Conservation (phyloP, 2,888 invertebrate species). For the Spisula solida region DNA sequence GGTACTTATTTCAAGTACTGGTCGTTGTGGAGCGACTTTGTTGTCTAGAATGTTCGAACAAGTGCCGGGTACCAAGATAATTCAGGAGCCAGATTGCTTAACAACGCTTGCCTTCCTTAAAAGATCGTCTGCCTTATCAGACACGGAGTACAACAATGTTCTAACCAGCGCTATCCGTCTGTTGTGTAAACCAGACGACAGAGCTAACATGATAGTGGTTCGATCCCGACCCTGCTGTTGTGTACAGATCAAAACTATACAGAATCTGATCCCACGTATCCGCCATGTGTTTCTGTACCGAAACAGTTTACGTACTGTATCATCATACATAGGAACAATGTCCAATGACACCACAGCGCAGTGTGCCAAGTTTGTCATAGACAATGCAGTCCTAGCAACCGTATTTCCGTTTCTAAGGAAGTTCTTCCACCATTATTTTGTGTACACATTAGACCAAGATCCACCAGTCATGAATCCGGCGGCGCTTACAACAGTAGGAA, state of each 20-base stretch:
- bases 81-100: conserved; percentile 82
- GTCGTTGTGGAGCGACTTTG: conserved; percentile 82
- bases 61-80: conserved; percentile 80
- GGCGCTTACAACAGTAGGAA: conserved; percentile 76
- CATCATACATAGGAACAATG: conserved; percentile 79
- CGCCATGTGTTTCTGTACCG: conserved; percentile 82
- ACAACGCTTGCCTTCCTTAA: conserved; percentile 79
- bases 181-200: conserved; percentile 83
- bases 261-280: conserved; percentile 77
- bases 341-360: conserved; percentile 77
- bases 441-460: conserved; percentile 77
- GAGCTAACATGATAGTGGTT: conserved; percentile 78
- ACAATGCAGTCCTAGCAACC: conserved; percentile 78
- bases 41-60: conserved; percentile 80
- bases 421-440: conserved; percentile 75
- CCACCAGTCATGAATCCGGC: conserved; percentile 70
- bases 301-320: conserved; percentile 82
- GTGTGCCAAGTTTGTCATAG: conserved; percentile 78
- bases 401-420: conserved; percentile 79
- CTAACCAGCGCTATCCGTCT: conserved; percentile 80
- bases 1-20: conserved; percentile 80
- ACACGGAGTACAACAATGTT: conserved; percentile 80
- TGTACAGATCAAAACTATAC: conserved; percentile 79
- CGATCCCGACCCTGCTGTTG: conserved; percentile 80
- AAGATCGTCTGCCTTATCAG: conserved; percentile 74